Evolutionary conservation across 2,888 invertebrate species (phyloP), one percentile per base, ranked within the genome.

Genomic region (Ornithoptera alexandrae): DNA sequence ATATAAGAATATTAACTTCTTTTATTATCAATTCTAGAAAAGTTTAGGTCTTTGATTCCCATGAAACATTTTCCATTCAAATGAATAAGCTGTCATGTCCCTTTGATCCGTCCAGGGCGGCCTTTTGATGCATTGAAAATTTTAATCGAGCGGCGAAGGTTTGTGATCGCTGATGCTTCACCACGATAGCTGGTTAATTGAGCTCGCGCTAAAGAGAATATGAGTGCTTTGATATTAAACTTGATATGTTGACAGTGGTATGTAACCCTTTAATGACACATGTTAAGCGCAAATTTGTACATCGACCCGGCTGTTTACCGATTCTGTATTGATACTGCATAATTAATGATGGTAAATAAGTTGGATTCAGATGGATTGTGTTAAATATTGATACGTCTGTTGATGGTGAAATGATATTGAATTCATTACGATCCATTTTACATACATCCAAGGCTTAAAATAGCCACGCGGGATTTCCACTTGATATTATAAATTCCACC

Each of bases 151-250:
- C 80, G 76, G 73, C 80, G 76, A 79, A 81, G 81, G 84, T 81
- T 85, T 81, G 75, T 76, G 81, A 85, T 82, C 84, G 76, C 80
- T 80, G 81, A 75, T 76, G 83, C 83, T 83, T 81, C 77, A 84
- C 82, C 79, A 78, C 78, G 86, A 86, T 86, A 84, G 80, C 79
- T 77, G 77, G 74, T 77, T 87, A 89, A 91, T 89, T 86, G 86
- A 82, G 79, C 86, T 79, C 83, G 81, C 76, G 79, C 77, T 76
- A 87, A 85, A 86, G 83, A 81, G 86, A 85, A 87, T 87, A 83
- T 78, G 76, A 64, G 74, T 70, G 79, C 85, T 87, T 86, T 85
- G 85, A 85, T 83, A 80, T 76, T 61, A 36, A 63, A 50, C 57
- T 66, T 65, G 70, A 61, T 65, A 57, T 71, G 71, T 72, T 69